Percentiles rank a stretch among this genome's conserved stretches.
phyloP scores from a whole-genome alignment of 2,888 invertebrate genomes.

The Phlogophora meticulosa region DNA sequence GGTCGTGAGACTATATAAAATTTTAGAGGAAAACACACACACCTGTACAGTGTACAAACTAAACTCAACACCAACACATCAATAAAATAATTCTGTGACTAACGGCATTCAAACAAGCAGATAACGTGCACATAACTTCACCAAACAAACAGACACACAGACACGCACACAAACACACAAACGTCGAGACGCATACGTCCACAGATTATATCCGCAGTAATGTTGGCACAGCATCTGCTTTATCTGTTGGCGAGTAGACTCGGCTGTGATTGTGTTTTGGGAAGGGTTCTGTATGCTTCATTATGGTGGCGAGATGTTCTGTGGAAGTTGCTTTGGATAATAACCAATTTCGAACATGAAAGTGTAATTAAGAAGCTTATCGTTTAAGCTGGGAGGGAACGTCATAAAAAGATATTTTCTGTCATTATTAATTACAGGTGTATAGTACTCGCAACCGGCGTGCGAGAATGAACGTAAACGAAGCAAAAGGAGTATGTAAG shows the following conservation, averaged over 20 bases:
- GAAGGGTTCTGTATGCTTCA: background rate
- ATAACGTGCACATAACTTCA: slow-evolving; percentile 31
- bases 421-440: too few relatives aligned
- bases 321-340: background rate
- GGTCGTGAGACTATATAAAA: too few relatives aligned
- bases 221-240: slow-evolving; percentile 57
- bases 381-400: too few relatives aligned
- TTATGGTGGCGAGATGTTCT: background rate
- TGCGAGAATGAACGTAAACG: too few relatives aligned
- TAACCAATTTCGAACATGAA: too few relatives aligned
- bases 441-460: too few relatives aligned
- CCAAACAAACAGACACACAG: slow-evolving; percentile 36
- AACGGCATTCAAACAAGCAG: slow-evolving; percentile 32
- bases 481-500: too few relatives aligned
- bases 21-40: too few relatives aligned
- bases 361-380: too few relatives aligned
- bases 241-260: slow-evolving; percentile 52
- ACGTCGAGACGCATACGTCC: slow-evolving; percentile 57
- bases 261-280: slow-evolving; percentile 18
- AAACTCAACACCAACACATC: slow-evolving; percentile 18
- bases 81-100: slow-evolving; percentile 26
- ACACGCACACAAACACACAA: slow-evolving; percentile 32
- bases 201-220: slow-evolving; percentile 59
- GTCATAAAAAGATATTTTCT: too few relatives aligned
- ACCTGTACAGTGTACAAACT: too few relatives aligned